Conservation (phyloP, 1,140 invertebrate species). For the Drosophila orosa region DNA sequence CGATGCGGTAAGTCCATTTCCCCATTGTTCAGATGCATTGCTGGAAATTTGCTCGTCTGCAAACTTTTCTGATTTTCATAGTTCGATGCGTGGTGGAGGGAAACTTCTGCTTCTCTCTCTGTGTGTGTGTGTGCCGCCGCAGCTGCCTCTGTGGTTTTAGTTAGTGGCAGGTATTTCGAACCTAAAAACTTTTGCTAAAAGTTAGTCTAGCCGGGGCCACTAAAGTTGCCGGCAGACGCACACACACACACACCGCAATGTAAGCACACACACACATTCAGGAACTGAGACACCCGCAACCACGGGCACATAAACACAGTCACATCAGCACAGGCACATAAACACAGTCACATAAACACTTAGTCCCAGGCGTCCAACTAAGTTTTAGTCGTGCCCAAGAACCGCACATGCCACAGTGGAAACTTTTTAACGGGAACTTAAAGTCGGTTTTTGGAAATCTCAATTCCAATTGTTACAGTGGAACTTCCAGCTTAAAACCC, state of each 20-base stretch:
- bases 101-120: conserved; percentile 41
- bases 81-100: conserved; percentile 69
- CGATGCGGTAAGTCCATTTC: conserved; percentile 61
- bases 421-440: not conserved
- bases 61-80: conserved; percentile 80
- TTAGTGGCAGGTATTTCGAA: conserved; percentile 80
- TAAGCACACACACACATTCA: conserved; percentile 21
- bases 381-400: conserved; percentile 42
- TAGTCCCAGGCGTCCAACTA: conserved; percentile 47
- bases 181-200: conserved; percentile 80
- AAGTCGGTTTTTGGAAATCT: not conserved
- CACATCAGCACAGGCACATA: conserved; percentile 5
- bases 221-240: conserved; percentile 69
- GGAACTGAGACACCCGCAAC: conserved; percentile 18
- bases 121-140: conserved; percentile 10
- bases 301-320: conserved; percentile 6
- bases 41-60: conserved; percentile 74
- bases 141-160: conserved; percentile 60
- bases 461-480: no score
- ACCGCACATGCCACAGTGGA: conserved; percentile 16
- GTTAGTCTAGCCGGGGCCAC: conserved; percentile 75
- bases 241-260: conserved; percentile 30
- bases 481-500: not conserved
- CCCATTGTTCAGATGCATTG: conserved; percentile 61
- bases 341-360: conserved; percentile 1